Evolutionary conservation across 2,113 vertebrate species (phyloP).

Genomic region (Gila orcuttii): DNA sequence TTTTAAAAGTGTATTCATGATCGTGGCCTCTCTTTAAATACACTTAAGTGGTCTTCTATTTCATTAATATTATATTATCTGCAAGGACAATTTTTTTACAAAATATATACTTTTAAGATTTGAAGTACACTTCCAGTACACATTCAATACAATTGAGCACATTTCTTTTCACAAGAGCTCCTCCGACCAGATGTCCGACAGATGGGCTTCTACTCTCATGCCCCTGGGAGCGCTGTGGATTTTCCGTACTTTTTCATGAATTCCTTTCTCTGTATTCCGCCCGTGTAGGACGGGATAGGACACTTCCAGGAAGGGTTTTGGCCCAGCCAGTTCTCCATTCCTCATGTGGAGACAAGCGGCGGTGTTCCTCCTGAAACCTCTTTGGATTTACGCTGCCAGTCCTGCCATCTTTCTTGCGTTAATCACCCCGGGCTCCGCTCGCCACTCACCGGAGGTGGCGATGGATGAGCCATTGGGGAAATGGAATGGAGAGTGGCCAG

Average conservation of each 20-base stretch:
- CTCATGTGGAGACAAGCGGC: conserved; percentile 73
- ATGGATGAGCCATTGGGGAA: conserved; percentile 74
- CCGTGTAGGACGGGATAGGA: conserved; percentile 44
- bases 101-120: background rate
- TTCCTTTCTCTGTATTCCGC: background rate
- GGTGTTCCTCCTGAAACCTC: conserved; percentile 70
- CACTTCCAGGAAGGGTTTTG: conserved; percentile 68
- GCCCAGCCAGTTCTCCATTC: conserved; percentile 67
- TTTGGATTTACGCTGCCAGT: conserved; percentile 70
- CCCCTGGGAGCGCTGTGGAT: conserved; percentile 56
- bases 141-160: background rate
- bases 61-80: background rate
- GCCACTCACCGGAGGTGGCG: conserved; percentile 61
- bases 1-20: background rate
- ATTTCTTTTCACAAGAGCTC: conserved; percentile 33
- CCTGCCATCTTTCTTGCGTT: conserved; percentile 72
- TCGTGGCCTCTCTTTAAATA: background rate
- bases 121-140: background rate
- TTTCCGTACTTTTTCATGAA: conserved; percentile 38
- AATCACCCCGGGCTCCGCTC: conserved; percentile 71
- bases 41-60: background rate
- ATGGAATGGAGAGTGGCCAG: conserved; percentile 75
- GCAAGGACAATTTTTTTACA: background rate
- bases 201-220: conserved; percentile 64
- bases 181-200: conserved; percentile 69